Conservation (phyloP, 2,888 invertebrate genomes). For the Morpho helenor region DNA sequence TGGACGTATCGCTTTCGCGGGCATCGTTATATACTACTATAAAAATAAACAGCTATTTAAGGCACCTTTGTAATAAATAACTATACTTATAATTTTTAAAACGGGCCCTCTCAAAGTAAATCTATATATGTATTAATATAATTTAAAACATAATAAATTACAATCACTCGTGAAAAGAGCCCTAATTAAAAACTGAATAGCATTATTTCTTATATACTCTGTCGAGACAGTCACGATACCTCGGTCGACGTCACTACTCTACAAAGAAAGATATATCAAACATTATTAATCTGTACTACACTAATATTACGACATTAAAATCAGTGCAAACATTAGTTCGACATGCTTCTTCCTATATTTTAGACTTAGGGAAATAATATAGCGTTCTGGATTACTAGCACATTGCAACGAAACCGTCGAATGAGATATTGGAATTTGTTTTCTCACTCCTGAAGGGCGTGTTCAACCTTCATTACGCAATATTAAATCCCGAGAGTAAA, state of each 20-base stretch:
- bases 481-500: too few species aligned
- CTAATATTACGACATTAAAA: neutral
- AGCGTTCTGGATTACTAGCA: too few species aligned
- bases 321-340: too few species aligned
- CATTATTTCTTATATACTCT: slow-evolving; percentile 8
- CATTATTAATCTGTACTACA: slow-evolving; percentile 4
- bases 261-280: slow-evolving; percentile 18
- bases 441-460: too few species aligned
- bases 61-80: slow-evolving; percentile 24
- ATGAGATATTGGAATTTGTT: too few species aligned
- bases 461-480: too few species aligned
- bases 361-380: too few species aligned
- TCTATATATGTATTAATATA: neutral
- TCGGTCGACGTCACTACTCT: slow-evolving; percentile 18
- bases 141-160: neutral
- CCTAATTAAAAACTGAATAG: slow-evolving; percentile 7
- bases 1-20: slow-evolving; percentile 70
- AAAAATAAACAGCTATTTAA: slow-evolving; percentile 21
- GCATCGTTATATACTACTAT: slow-evolving; percentile 39
- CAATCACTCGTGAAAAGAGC: neutral
- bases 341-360: too few species aligned
- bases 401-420: too few species aligned
- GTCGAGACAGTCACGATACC: slow-evolving; percentile 21
- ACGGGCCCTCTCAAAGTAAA: neutral
- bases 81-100: neutral